Conservation (phyloP, 2,888 invertebrate species). For the Lucinisca nassula region DNA sequence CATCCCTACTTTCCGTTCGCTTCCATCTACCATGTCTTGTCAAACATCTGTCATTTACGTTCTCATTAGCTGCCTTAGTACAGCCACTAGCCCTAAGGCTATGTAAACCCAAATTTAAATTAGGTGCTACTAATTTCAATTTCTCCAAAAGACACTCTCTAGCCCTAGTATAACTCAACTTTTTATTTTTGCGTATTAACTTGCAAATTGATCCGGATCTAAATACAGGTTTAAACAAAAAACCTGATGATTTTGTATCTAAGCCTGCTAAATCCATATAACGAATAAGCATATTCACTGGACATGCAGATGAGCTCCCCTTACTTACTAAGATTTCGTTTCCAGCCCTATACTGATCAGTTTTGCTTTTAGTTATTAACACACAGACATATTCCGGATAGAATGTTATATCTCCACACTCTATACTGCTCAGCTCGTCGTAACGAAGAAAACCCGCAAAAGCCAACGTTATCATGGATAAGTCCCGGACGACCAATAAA, state of each 20-base stretch:
- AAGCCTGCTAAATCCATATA: not conserved
- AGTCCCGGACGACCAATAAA: slow-evolving; percentile 42
- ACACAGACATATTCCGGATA: not conserved
- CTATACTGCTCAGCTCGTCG: not conserved
- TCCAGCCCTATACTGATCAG: not conserved
- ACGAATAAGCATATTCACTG: not conserved
- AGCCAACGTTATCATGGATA: slow-evolving; percentile 52
- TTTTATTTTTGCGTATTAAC: no score
- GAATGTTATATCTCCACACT: not conserved
- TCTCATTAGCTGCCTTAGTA: slow-evolving; percentile 5
- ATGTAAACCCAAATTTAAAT: slow-evolving; percentile 19
- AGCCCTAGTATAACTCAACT: slow-evolving; percentile 7
- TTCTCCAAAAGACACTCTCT: slow-evolving; percentile 34
- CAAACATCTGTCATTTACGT: slow-evolving; percentile 15
- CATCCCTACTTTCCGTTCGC: not conserved
- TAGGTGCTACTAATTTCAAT: slow-evolving; percentile 27
- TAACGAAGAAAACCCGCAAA: no score
- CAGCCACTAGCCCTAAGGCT: slow-evolving; percentile 23
- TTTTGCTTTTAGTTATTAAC: no score
- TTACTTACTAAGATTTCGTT: not conserved
- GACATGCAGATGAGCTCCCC: not conserved
- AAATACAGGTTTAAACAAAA: no score
- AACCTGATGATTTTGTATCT: no score
- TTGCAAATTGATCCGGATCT: no score
- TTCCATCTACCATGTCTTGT: slow-evolving; percentile 44